phyloP scores from a whole-genome alignment of 2,113 vertebrate species.

The Enhydra lutris region DNA sequence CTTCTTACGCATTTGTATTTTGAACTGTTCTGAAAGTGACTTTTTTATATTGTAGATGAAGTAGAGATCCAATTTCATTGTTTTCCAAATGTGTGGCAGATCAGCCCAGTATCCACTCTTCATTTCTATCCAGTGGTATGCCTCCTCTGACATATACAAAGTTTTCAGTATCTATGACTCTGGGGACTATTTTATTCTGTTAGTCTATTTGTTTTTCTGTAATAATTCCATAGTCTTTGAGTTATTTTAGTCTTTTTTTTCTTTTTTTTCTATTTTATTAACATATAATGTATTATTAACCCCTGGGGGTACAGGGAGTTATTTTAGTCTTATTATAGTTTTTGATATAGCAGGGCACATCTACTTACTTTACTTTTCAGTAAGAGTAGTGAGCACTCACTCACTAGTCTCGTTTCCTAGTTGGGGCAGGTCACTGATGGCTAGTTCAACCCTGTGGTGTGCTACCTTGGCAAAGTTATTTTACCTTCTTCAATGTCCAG shows the following conservation, averaged over 20 bases:
- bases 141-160: not conserved
- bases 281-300: no score
- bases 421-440: not conserved
- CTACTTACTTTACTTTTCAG: not conserved
- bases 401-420: not conserved
- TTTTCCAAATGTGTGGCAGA: not conserved
- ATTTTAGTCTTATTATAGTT: not conserved
- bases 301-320: not conserved
- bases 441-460: not conserved
- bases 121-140: not conserved
- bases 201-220: not conserved
- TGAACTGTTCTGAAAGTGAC: not conserved
- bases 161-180: not conserved
- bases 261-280: no score
- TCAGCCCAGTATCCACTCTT: not conserved
- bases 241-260: not conserved
- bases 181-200: not conserved
- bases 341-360: not conserved
- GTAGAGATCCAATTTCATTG: not conserved
- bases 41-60: not conserved
- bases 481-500: not conserved
- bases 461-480: not conserved
- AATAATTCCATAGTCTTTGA: not conserved
- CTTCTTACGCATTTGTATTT: not conserved
- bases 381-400: not conserved